These are phyloP conservation scores for Oncorhynchus mykiss DNA, from an alignment of 2,113 vertebrate species.

Conservation along the genomic window DNA sequence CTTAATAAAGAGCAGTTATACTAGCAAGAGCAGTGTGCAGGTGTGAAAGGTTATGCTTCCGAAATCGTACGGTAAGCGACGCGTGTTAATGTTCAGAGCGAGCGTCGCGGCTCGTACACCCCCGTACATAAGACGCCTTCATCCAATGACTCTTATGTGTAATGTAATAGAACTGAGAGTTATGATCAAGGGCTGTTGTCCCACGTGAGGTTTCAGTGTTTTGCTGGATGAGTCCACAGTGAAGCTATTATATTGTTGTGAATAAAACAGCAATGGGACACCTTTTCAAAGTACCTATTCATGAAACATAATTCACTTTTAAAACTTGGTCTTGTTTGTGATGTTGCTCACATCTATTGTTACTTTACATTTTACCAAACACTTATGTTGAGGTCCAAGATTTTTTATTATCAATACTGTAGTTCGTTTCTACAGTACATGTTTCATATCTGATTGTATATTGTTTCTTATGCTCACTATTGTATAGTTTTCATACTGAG, in stretches of 20 bases:
- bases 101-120: too few relatives aligned
- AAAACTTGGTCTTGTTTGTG: neutral
- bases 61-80: too few relatives aligned
- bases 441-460: conserved; percentile 42
- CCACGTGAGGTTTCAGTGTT: neutral
- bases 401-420: neutral
- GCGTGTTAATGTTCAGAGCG: too few relatives aligned
- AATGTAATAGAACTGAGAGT: too few relatives aligned
- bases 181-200: too few relatives aligned
- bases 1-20: too few relatives aligned
- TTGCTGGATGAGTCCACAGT: neutral
- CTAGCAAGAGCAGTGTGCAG: too few relatives aligned
- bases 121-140: too few relatives aligned
- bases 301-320: neutral
- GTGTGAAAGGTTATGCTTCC: too few relatives aligned
- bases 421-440: neutral
- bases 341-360: neutral
- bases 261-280: neutral
- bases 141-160: too few relatives aligned
- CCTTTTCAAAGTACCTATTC: neutral
- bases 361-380: conserved; percentile 8
- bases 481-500: conserved; percentile 88
- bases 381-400: neutral
- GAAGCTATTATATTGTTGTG: neutral
- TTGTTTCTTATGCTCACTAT: conserved; percentile 76